Evolutionary conservation across 2,888 invertebrate genomes (phyloP).

Genomic region (Sinodicranocentrus sp.): DNA sequence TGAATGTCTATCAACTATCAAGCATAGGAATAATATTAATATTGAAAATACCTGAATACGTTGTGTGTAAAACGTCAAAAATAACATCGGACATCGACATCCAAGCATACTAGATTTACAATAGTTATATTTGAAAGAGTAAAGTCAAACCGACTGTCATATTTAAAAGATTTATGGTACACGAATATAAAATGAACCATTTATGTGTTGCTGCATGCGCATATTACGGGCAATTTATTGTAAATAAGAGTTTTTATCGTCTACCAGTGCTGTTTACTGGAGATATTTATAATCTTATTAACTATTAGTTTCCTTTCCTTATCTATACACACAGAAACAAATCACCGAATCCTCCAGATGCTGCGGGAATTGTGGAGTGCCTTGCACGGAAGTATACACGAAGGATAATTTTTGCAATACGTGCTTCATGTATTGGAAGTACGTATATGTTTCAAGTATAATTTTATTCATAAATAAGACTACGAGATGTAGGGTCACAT

Average conservation of each 20-base stretch:
- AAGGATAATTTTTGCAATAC: slow-evolving; percentile 90
- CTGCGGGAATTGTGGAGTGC: slow-evolving; percentile 86
- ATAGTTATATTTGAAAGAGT: slow-evolving; percentile 24
- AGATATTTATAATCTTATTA: slow-evolving; percentile 4
- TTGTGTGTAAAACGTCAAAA: too few species aligned
- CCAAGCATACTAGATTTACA: background rate
- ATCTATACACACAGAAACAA: slow-evolving; percentile 76
- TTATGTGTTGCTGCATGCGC: background rate
- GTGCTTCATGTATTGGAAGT: slow-evolving; percentile 93
- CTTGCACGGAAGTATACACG: slow-evolving; percentile 85
- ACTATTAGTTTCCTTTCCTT: slow-evolving; percentile 21
- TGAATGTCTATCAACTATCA: slow-evolving; percentile 5
- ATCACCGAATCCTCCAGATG: slow-evolving; percentile 78
- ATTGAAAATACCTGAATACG: slow-evolving; percentile 47
- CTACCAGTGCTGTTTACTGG: too few species aligned
- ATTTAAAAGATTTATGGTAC: background rate
- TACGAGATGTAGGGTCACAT: slow-evolving; percentile 16
- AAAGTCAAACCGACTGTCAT: slow-evolving; percentile 12
- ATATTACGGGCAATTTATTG: slow-evolving; percentile 14
- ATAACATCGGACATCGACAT: background rate
- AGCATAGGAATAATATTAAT: slow-evolving; percentile 5
- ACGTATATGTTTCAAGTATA: slow-evolving; percentile 80
- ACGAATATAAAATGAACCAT: background rate
- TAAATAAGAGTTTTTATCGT: too few species aligned
- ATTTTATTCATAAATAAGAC: slow-evolving; percentile 59